A percentile compares a stretch with the other conserved stretches of the same genome.
These are phyloP conservation scores for Melinaea marsaeus DNA, from an alignment of 2,888 invertebrate genomes.

Conservation along the genomic window DNA sequence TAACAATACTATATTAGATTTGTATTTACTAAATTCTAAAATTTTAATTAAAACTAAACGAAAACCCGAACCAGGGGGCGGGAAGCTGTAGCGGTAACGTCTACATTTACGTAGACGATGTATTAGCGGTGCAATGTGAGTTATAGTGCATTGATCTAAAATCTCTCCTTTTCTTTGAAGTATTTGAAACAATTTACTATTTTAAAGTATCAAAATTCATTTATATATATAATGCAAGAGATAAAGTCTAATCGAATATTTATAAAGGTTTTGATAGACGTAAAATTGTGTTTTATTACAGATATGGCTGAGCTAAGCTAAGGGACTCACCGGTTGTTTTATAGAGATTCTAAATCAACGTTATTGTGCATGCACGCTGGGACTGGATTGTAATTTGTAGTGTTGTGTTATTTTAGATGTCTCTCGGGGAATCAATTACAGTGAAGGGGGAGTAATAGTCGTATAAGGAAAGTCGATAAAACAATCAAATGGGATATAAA, in stretches of 20 bases:
- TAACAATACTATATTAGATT: conserved; percentile 27
- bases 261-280: not conserved
- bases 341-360: conserved; percentile 33
- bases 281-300: conserved; percentile 3
- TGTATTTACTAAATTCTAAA: conserved; percentile 28
- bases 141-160: conserved; percentile 33
- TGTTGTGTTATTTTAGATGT: conserved; percentile 1
- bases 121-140: conserved; percentile 32
- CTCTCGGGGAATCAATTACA: not conserved
- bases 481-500: too few relatives aligned
- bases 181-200: conserved; percentile 10
- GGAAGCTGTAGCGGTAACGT: conserved; percentile 28
- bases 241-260: not conserved
- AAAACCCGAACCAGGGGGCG: conserved; percentile 23
- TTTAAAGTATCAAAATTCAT: not conserved
- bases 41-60: conserved; percentile 24
- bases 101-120: conserved; percentile 25
- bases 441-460: too few relatives aligned
- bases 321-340: conserved; percentile 13
- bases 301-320: conserved; percentile 5
- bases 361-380: conserved; percentile 33
- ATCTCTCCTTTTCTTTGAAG: conserved; percentile 28
- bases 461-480: too few relatives aligned
- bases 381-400: conserved; percentile 6
- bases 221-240: not conserved